These are phyloP conservation scores for Troides oblongomaculatus DNA, from an alignment of 2,888 invertebrate genomes.

Conservation along the genomic window DNA sequence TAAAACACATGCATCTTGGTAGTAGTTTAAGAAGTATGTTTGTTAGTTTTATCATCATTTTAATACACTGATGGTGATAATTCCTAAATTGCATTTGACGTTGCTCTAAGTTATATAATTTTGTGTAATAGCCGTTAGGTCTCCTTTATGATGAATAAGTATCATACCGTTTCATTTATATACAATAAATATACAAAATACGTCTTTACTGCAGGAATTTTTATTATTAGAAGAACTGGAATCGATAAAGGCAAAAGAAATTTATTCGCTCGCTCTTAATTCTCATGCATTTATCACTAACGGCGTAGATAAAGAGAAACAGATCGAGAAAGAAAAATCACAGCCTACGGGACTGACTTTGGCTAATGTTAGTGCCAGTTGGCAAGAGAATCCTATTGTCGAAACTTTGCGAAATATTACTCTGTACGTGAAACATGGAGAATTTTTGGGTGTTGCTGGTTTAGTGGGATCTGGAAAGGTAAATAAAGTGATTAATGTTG, in stretches of 20 bases:
- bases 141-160: background rate
- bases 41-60: background rate
- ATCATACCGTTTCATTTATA: background rate
- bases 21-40: background rate
- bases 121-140: too few relatives aligned
- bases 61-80: too few relatives aligned
- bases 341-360: slow-evolving; percentile 56
- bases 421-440: slow-evolving; percentile 75
- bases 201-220: slow-evolving; percentile 57
- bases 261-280: slow-evolving; percentile 31
- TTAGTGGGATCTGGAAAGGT: slow-evolving; percentile 89
- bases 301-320: slow-evolving; percentile 52
- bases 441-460: slow-evolving; percentile 85
- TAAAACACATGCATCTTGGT: background rate
- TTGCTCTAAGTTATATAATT: too few relatives aligned
- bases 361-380: slow-evolving; percentile 66
- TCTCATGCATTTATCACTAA: slow-evolving; percentile 40
- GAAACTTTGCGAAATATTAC: slow-evolving; percentile 78
- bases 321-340: slow-evolving; percentile 41
- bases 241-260: slow-evolving; percentile 45
- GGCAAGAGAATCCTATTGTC: slow-evolving; percentile 69
- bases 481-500: slow-evolving; percentile 18
- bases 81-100: too few relatives aligned
- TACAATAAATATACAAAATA: background rate
- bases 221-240: slow-evolving; percentile 65